Evolutionary conservation across 2,888 invertebrate genomes (phyloP).

Genomic region (Xestia xanthographa): DNA sequence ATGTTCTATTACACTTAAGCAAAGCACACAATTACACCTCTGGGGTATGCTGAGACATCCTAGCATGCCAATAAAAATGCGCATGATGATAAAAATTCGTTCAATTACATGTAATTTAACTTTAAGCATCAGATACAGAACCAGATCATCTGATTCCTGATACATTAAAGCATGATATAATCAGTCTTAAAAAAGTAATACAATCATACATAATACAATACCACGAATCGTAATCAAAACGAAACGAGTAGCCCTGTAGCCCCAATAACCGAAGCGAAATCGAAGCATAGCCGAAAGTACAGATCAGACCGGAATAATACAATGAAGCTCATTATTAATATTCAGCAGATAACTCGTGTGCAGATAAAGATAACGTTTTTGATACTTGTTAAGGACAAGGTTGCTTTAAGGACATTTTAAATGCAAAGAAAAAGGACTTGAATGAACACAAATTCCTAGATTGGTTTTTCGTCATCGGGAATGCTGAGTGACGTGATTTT

Average conservation of each 20-base stretch:
- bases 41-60: no score
- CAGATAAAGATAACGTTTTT: slow-evolving; percentile 70
- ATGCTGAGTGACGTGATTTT: neutral
- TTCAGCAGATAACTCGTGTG: slow-evolving; percentile 67
- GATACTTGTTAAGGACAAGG: slow-evolving; percentile 70
- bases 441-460: neutral
- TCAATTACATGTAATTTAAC: neutral
- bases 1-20: no score
- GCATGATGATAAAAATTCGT: neutral
- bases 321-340: slow-evolving; percentile 70
- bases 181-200: slow-evolving; percentile 5
- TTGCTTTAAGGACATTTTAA: slow-evolving; percentile 14
- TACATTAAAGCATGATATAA: slow-evolving; percentile 7
- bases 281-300: slow-evolving; percentile 57
- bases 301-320: slow-evolving; percentile 61
- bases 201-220: slow-evolving; percentile 18
- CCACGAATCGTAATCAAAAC: slow-evolving; percentile 24
- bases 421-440: neutral
- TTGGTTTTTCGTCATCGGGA: no score
- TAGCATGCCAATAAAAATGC: no score
- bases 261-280: slow-evolving; percentile 50
- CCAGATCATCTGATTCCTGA: neutral
- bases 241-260: slow-evolving; percentile 31
- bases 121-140: neutral
- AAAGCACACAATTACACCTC: no score